phyloP scores from a whole-genome alignment of 2,888 invertebrate genomes.

The Myathropa florea region DNA sequence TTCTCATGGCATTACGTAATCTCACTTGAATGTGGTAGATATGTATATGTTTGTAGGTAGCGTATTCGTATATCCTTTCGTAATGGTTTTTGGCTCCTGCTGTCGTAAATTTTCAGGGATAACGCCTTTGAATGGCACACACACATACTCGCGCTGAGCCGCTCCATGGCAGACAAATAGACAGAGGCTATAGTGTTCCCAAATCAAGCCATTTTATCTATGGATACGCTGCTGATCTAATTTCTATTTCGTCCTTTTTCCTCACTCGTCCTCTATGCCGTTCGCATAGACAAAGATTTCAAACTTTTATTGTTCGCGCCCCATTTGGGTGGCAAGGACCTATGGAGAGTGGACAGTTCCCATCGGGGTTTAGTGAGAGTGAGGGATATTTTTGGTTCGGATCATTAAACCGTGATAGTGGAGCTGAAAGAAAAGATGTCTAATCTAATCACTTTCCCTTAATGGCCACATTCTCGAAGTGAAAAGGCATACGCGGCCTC shows the following conservation, averaged over 20 bases:
- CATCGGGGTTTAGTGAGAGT: too few relatives aligned
- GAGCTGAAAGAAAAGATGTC: not conserved
- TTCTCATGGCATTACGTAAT: conserved; percentile 45
- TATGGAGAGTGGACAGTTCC: too few relatives aligned
- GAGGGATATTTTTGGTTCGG: not conserved
- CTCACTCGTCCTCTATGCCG: not conserved
- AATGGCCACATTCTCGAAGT: not conserved
- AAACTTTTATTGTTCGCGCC: conserved; percentile 20
- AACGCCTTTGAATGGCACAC: conserved; percentile 24
- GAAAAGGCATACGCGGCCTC: conserved; percentile 17
- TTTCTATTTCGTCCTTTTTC: conserved; percentile 3
- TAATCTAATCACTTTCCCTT: conserved; percentile 22
- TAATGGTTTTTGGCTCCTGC: conserved; percentile 34
- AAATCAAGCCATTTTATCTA: conserved; percentile 52
- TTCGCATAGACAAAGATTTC: too few relatives aligned
- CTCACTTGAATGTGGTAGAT: conserved; percentile 3
- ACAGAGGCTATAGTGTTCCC: not conserved
- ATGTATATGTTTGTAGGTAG: not conserved
- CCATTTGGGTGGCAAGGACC: not conserved
- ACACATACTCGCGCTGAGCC: not conserved
- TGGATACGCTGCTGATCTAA: conserved; percentile 41
- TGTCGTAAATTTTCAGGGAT: conserved; percentile 50
- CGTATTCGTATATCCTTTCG: conserved; percentile 21
- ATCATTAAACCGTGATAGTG: conserved; percentile 4
- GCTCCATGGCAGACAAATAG: not conserved